Evolutionary conservation across 2,888 invertebrate species (phyloP), one percentile per base, ranked within the genome.

Genomic region (Rhingia campestris): DNA sequence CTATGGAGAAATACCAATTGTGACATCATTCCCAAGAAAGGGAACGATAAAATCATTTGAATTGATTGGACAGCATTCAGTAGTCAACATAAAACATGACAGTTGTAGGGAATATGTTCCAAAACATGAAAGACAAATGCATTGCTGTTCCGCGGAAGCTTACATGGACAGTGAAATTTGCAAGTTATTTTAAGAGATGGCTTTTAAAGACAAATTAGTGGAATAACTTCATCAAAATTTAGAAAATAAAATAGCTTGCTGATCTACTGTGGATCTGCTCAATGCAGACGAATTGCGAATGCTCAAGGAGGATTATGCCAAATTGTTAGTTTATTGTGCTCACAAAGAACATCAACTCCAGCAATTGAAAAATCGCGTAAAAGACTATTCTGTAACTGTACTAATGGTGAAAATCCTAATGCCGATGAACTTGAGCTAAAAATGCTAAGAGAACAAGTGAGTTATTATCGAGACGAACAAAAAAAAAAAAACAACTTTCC

Each of bases 381-480:
- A n/a, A n/a, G n/a, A n/a, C n/a, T n/a, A n/a, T n/a, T n/a, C n/a
- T n/a, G n/a, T n/a, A n/a, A 77, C 41, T 72, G 81, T 2, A 30
- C 37, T 22, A 67, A 66, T 6, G 63, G 47, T 10, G 73, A 61
- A 33, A 72, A 58, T 0, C 56, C 73, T 0, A 41, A 32, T 9
- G 88, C 88, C 0, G 89, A 90, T 49, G 87, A 89, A 4, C 88
- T 90, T 0, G 88, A 89, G 74, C 72, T 90, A 4, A 88, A 89
- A 64, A 75, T 91, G 9, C 69, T 91, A n/a, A 88, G 90, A 0
- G 87, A 88, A 2, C 88, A 90, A 4, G 88, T 91, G 6, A 88
- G 87, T 10, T 90, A 91, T 22, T 74, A 90, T 64, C 88, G 89
- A 59, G 91, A 91, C 76, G 91, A 91, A 63, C 90, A 91, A 70